Evolutionary conservation across 2,113 vertebrate species (phyloP), one percentile per base, ranked within the genome.

Genomic region (Otolemur garnettii): DNA sequence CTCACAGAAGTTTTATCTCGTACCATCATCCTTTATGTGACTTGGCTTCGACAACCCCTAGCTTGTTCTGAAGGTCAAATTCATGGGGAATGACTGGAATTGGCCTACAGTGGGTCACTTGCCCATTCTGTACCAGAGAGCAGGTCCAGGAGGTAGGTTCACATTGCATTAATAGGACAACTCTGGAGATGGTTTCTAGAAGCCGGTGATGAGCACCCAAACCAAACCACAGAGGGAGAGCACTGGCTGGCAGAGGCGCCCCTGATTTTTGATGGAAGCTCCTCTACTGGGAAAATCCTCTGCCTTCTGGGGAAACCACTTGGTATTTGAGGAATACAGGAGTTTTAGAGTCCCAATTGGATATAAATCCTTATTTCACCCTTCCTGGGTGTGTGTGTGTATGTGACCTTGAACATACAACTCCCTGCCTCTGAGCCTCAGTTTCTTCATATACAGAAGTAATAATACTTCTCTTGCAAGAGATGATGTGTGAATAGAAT

Each of bases 141-240:
- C 53, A 71, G 59, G 91, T 42, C 28, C 18, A 9, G 59, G 72
- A 7, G 3, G 3, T 35, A 26, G 4, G 19, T 50, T 38, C 57
- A 1, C 21, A 13, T 66, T 1, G 0, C 13, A 14, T 45, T 22
- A 19, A 30, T 1, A 8, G 19, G 77, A 66, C 7, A 28, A 53
- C 30, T 69, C 21, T 53, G 66, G 62, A 55, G 19, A 53, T 69
- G 64, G 18, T 55, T 69, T n/a, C 64, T 53, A 85, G 12, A n/a
- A 59, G 45, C n/a, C 0, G 19, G 30, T 24, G 42, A 53, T 55
- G 64, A 85, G 30, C 64, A 69, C 53, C 13, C 19, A 53, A n/a
- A 69, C 21, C 19, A 53, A n/a, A 45, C 30, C 33, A 30, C 42
- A 69, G 64, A 53, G 64, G 33, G 64, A 53, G 21, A n/a, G 14